These are phyloP conservation scores for Sprattus sprattus DNA, from an alignment of 2,113 vertebrate genomes.

Conservation along the genomic window DNA sequence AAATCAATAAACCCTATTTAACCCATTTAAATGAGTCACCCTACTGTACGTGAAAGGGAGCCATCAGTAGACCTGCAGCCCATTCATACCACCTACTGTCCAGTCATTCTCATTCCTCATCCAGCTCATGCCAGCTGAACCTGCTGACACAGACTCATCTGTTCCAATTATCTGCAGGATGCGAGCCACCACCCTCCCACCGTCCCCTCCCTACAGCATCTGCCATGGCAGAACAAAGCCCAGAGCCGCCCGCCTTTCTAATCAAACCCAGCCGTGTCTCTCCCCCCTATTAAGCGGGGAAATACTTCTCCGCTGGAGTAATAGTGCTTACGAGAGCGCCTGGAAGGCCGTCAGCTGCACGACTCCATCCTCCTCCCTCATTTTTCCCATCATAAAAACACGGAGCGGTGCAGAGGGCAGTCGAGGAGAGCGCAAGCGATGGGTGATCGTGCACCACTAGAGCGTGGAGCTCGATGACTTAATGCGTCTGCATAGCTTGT, in stretches of 20 bases:
- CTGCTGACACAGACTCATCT: slow-evolving; percentile 43
- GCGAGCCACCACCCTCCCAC: background rate
- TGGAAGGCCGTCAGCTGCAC: slow-evolving; percentile 6
- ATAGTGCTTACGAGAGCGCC: slow-evolving; percentile 15
- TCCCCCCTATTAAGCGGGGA: slow-evolving; percentile 48
- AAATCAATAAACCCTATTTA: background rate
- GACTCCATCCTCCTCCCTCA: background rate
- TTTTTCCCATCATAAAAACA: slow-evolving; percentile 13
- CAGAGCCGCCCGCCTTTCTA: background rate
- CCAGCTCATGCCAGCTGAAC: slow-evolving; percentile 53
- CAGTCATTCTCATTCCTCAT: background rate
- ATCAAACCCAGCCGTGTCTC: slow-evolving; percentile 40
- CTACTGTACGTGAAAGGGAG: background rate
- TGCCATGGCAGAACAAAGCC: slow-evolving; percentile 11
- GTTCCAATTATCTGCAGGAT: slow-evolving; percentile 2
- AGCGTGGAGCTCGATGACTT: background rate
- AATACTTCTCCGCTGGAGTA: slow-evolving; percentile 26
- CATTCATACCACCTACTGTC: background rate
- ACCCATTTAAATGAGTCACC: background rate
- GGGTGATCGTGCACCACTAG: background rate
- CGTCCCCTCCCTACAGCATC: background rate
- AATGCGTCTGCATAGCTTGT: background rate
- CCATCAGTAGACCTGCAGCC: background rate
- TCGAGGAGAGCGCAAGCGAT: slow-evolving; percentile 1
- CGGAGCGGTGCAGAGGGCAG: background rate